Percentiles rank a stretch among this genome's conserved stretches.
Evolutionary conservation across 2,797 vertebrate species (phyloP).

Genomic region (Echiichthys vipera): DNA sequence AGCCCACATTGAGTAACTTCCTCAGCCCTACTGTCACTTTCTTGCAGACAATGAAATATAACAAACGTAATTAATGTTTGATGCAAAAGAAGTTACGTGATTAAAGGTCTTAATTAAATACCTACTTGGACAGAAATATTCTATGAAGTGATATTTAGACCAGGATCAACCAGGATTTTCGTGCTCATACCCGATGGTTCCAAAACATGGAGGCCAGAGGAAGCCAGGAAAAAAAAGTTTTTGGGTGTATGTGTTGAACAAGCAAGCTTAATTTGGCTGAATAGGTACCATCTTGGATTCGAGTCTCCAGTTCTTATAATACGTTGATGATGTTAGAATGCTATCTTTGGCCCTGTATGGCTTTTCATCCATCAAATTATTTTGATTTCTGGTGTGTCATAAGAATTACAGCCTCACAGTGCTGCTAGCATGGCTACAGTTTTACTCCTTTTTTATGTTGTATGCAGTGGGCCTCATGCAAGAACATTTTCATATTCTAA

Average conservation of each 20-base stretch:
- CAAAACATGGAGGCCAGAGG: neutral
- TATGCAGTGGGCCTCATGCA: neutral
- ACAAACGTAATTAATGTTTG: too few species aligned
- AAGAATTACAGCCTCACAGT: neutral
- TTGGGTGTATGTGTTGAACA: neutral
- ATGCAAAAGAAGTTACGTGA: too few species aligned
- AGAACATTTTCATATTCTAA: too few species aligned
- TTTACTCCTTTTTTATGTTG: neutral
- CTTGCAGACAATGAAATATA: too few species aligned
- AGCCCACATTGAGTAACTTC: too few species aligned
- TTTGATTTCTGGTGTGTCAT: neutral
- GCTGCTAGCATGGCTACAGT: neutral
- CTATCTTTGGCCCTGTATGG: neutral
- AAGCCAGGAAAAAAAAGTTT: neutral
- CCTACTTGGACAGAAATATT: too few species aligned
- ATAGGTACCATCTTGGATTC: neutral
- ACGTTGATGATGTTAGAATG: neutral
- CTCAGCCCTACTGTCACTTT: too few species aligned
- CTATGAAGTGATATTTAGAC: too few species aligned
- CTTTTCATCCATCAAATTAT: neutral
- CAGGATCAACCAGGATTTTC: too few species aligned
- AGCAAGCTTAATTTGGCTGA: neutral
- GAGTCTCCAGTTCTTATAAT: neutral
- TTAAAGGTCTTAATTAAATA: too few species aligned
- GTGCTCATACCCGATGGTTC: neutral